Evolutionary conservation across 2,888 invertebrate species (phyloP), one percentile per base, ranked within the genome.

Genomic region (Allacma fusca): DNA sequence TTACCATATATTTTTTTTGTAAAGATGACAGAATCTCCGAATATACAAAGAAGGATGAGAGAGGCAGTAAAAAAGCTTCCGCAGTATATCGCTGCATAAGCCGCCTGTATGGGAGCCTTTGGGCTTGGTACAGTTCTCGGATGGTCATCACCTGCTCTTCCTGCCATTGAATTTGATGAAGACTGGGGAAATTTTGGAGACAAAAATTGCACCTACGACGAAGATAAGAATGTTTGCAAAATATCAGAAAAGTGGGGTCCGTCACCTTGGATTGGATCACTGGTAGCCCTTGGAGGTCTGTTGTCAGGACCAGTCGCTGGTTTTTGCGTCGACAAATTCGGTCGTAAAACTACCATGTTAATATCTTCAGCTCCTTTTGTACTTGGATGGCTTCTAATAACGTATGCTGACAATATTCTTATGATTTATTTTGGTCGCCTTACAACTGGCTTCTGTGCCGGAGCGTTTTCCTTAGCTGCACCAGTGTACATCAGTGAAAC

Each of bases 401-500:
- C 91, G 1, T 90, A 91, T 81, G 94, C 95, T n/a, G 86, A 88
- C 29, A 90, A 91, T 84, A 89, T 94, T 1, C 87, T 88, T 72
- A 91, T 93, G 90, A 89, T 97, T 69, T 91, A 94, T 81, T 88
- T 89, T 44, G 97, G 96, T 24, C 90, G 97, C 83, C 89, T 91
- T 5, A 86, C 97, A 62, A 92, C 93, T 78, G 97, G 82, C 16
- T 83, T 82, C 69, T 81, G 80, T 23, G 81, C 81, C 23, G 81
- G 83, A 29, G 80, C 79, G 5, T 80, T 93, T 85, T 94, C 94
- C 84, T 91, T 94, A 21, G 92, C 93, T 0, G 93, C 92, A 0
- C 96, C 97, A 0, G 90, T 95, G 94, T 94, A 69, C 68, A 71
- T 71, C 68, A 91, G 95, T 0, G 97, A 97, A 88, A 94, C 94